Conservation (phyloP, 2,888 invertebrate genomes). For the Tryphoninae sp. region DNA sequence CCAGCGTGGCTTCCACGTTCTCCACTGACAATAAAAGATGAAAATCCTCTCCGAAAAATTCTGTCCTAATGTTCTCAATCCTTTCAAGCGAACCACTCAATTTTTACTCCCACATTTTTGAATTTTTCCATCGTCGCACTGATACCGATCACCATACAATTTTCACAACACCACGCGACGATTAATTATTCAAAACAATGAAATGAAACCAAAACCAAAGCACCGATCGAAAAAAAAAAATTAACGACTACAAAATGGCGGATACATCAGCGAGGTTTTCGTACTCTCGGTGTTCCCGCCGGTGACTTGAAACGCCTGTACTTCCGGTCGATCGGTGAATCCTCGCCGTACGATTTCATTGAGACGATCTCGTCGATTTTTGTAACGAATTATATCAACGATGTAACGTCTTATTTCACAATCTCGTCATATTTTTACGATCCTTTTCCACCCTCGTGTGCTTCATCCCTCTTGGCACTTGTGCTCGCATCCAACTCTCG, state of each 20-base stretch:
- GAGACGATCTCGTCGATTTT: neutral
- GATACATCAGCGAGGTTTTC: slow-evolving; percentile 22
- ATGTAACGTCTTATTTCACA: neutral
- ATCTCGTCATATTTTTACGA: neutral
- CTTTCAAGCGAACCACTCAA: neutral
- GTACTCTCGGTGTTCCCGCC: neutral
- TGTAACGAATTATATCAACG: neutral
- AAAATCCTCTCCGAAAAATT: neutral
- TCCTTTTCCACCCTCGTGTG: neutral
- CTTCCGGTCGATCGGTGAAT: neutral
- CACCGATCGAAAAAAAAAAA: slow-evolving; percentile 1
- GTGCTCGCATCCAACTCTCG: slow-evolving; percentile 63
- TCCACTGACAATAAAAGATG: neutral
- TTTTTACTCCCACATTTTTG: slow-evolving; percentile 4
- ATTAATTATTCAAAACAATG: neutral
- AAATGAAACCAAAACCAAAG: neutral
- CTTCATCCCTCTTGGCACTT: slow-evolving; percentile 53
- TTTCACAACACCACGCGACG: slow-evolving; percentile 7
- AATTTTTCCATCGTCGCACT: neutral
- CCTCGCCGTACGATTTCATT: neutral
- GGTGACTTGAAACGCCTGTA: slow-evolving; percentile 9
- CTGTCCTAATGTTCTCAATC: neutral
- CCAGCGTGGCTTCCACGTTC: slow-evolving; percentile 13
- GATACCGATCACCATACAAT: neutral
- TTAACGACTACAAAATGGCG: slow-evolving; percentile 1